phyloP scores from a whole-genome alignment of 2,113 vertebrate species.

The Varanus komodoensis region DNA sequence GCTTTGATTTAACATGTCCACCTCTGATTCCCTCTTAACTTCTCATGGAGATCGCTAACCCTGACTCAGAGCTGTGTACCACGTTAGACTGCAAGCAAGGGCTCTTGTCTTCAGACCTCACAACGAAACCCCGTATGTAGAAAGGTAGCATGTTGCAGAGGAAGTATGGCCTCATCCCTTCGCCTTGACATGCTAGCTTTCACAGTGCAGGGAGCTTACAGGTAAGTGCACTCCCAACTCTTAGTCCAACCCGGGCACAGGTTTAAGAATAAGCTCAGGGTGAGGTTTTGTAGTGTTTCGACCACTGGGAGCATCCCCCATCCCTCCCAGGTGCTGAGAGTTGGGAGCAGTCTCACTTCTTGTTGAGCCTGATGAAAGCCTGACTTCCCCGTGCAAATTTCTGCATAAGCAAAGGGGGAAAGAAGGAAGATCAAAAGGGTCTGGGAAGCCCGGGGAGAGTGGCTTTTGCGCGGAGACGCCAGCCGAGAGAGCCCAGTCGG shows the following conservation, averaged over 20 bases:
- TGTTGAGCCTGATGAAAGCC: slow-evolving; percentile 72
- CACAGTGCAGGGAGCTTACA: background rate
- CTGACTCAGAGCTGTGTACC: background rate
- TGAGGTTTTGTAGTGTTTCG: slow-evolving; percentile 1
- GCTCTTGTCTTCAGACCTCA: background rate
- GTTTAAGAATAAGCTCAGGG: background rate
- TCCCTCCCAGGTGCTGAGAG: slow-evolving; percentile 55
- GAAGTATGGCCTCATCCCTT: background rate
- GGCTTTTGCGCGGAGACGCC: slow-evolving; percentile 73
- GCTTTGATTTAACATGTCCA: background rate
- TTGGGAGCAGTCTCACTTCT: slow-evolving; percentile 70
- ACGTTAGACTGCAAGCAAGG: background rate
- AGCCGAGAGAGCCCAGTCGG: slow-evolving; percentile 76
- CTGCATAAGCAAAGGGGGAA: slow-evolving; percentile 77
- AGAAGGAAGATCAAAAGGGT: slow-evolving; percentile 76
- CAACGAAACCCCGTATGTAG: background rate
- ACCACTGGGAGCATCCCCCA: background rate
- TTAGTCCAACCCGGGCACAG: background rate
- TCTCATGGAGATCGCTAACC: background rate
- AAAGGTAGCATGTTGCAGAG: background rate
- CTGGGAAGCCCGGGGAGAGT: slow-evolving; percentile 62
- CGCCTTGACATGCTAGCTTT: background rate
- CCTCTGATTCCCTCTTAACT: background rate
- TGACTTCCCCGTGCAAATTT: slow-evolving; percentile 78
- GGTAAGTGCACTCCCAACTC: background rate